These are phyloP conservation scores for Pterophyllum scalare DNA, from an alignment of 2,113 vertebrate genomes.

Conservation along the genomic window DNA sequence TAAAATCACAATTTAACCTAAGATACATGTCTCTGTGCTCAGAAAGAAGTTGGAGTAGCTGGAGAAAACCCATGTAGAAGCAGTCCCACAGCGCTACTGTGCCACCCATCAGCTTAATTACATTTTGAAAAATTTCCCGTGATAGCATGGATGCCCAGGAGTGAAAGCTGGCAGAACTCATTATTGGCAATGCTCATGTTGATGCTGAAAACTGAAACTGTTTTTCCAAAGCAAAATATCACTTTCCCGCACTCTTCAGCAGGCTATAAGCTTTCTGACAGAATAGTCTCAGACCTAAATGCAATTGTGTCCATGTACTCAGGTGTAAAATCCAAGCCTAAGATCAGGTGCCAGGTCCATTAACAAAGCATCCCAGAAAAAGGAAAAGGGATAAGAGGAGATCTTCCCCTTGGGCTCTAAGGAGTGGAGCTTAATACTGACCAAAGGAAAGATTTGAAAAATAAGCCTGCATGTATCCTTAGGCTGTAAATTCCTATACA, in stretches of 20 bases:
- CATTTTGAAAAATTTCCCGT: slow-evolving; percentile 18
- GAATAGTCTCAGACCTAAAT: slow-evolving; percentile 39
- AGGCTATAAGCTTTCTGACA: slow-evolving; percentile 26
- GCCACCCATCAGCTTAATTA: slow-evolving; percentile 8
- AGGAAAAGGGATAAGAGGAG: slow-evolving; percentile 51
- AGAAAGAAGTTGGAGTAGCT: neutral
- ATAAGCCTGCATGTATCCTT: slow-evolving; percentile 71
- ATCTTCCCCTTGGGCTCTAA: slow-evolving; percentile 59
- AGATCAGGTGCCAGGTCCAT: slow-evolving; percentile 68
- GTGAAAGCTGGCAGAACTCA: neutral
- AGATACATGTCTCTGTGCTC: neutral
- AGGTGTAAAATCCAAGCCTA: slow-evolving; percentile 59
- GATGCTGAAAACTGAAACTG: slow-evolving; percentile 35
- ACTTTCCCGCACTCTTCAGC: slow-evolving; percentile 42
- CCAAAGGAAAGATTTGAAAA: slow-evolving; percentile 76
- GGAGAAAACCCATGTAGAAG: neutral
- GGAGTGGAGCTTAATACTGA: slow-evolving; percentile 66
- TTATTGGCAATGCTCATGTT: slow-evolving; percentile 32
- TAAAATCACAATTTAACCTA: neutral
- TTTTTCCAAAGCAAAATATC: slow-evolving; percentile 31
- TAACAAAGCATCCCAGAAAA: slow-evolving; percentile 52
- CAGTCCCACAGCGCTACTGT: neutral
- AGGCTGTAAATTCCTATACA: slow-evolving; percentile 74
- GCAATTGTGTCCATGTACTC: slow-evolving; percentile 56
- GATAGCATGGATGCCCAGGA: neutral